Base-by-base conservation (phyloP, 2,888 invertebrate species). In the Ophion slaviceki region DNA sequence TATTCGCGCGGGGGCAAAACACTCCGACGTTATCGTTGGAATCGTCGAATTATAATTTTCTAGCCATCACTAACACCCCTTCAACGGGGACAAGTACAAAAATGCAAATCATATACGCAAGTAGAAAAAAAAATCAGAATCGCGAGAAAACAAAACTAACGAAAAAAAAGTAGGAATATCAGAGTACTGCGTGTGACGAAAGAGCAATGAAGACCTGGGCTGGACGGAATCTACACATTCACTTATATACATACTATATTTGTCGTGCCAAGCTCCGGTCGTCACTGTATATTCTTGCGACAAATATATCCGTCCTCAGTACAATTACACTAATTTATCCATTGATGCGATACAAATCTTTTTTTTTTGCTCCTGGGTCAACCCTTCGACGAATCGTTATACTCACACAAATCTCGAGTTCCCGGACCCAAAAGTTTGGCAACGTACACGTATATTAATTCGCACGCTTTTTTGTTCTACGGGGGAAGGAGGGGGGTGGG, bases 191-290 rank as follows among this genome's bases (percentile, higher is more conserved):
- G 40, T n/a, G 36, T 79, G 82, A 83, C 61, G 76, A 87, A 87
- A 82, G 78, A 88, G 76, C 88, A 88, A 89, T 84, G 85, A 88
- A 88, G 89, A 91, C 91, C 87, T 92, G 93, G 93, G 92, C 92
- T 92, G 93, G 93, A 93, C 93, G 93, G 93, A 93, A 92, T 93
- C 93, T 93, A 93, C 92, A 93, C 93, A 93, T 92, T 92, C 90
- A 92, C 87, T 92, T 93, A 88, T 88, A 93, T 93, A 93, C 92
- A 93, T 92, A 53, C 53, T 53, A 93, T 93, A 92, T 92, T 92
- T 92, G 92, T 92, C 92, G 91, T 92, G 92, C 92, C 92, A 93
- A 92, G 91, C 91, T 90, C 91, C 90, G 90, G 91, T 92, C 90
- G 86, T 90, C 89, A 88, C 90, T 89, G 88, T 88, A 89, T 89